Conservation (phyloP, 2,113 vertebrate genomes). For the Hippocampus comes region DNA sequence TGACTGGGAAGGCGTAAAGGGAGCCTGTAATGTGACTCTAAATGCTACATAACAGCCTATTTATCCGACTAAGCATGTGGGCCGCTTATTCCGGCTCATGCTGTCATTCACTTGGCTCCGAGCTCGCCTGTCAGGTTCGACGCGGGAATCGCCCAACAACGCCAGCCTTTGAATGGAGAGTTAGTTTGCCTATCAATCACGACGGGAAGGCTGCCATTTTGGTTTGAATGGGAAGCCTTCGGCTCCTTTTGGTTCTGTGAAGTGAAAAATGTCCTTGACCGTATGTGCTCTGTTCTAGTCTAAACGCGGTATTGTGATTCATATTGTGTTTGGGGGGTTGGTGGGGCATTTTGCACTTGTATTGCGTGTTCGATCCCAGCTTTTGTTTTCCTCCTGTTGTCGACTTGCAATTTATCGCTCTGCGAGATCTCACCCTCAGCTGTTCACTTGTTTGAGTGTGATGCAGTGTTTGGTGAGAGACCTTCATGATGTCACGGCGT, state of each 20-base stretch:
- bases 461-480: slow-evolving; percentile 13
- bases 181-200: slow-evolving; percentile 23
- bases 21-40: slow-evolving; percentile 53
- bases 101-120: slow-evolving; percentile 25
- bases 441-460: slow-evolving; percentile 18
- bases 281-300: too few species aligned
- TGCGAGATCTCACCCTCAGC: slow-evolving; percentile 3
- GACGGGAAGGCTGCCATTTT: too few species aligned
- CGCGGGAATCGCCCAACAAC: slow-evolving; percentile 14
- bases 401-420: slow-evolving; percentile 9
- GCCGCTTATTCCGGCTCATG: slow-evolving; percentile 21
- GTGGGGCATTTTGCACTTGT: too few species aligned
- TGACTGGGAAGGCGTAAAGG: slow-evolving; percentile 51
- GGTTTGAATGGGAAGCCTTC: too few species aligned
- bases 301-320: too few species aligned
- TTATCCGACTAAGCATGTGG: slow-evolving; percentile 35
- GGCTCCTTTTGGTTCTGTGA: too few species aligned
- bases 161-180: background rate
- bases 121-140: slow-evolving; percentile 18
- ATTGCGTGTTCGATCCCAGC: background rate
- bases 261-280: too few species aligned
- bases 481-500: slow-evolving; percentile 20
- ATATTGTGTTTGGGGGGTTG: too few species aligned
- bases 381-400: slow-evolving; percentile 5
- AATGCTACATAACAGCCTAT: slow-evolving; percentile 38